Evolutionary conservation across 1,140 invertebrate species (phyloP), one percentile per base, ranked within the genome.

Genomic region (Chionoecetes opilio): DNA sequence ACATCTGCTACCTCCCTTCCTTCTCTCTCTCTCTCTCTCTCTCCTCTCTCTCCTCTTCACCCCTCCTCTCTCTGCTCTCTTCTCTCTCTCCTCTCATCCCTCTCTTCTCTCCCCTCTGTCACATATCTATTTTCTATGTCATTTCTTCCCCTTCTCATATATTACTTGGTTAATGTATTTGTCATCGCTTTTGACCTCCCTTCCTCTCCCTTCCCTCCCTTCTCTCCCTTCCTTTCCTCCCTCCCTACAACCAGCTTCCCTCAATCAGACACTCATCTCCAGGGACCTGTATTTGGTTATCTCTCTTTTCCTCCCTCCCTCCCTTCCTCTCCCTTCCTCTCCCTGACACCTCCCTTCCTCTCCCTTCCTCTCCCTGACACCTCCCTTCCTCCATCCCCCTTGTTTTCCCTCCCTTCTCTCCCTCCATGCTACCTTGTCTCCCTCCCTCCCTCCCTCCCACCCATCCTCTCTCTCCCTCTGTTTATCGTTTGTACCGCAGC

Each of bases 101-200:
- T 63, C 53, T 63, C 53, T 63, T 21, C 26, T 21, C 26, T 21
- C 26, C 53, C 26, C 53, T 63, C 53, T 63, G 8, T 63, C 5
- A 21, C 53, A 14, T n/a, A 53, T 53, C 46, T 53, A 53, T 53
- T 75, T n/a, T 75, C 63, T 75, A 2, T 75, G 21, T 87, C 14
- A 87, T 87, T 9, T 53, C 46, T 53, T n/a, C 34, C 32, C 53
- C 90, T 91, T 31, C 53, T n/a, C 41, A 46, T 35, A 53, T 41
- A 75, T 53, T 53, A 63, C 53, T 53, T 41, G 85, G 21, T 21
- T 87, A 38, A 87, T 38, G 32, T 38, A 35, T 87, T 91, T 53
- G 53, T 91, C 38, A 53, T 75, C 90, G 26, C 38, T 46, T 26
- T 91, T 91, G 53, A 41, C 90, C 90, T 32, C 90, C 46, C 38